Percentiles rank a stretch among this genome's conserved stretches.
phyloP scores from a whole-genome alignment of 1,140 invertebrate genomes.

The Trissolcus basalis region DNA sequence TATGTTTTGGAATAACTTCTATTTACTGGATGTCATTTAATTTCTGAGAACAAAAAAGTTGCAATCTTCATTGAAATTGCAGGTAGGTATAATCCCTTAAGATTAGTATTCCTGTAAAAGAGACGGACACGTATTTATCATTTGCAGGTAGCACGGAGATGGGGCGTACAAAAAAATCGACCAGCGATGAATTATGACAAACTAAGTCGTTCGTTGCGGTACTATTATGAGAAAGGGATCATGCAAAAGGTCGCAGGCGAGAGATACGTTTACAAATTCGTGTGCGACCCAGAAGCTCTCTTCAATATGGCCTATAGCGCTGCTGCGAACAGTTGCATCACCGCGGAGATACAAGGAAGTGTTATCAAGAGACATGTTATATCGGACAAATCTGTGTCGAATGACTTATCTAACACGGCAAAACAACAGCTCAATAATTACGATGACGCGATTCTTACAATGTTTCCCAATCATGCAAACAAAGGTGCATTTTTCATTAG shows the following conservation, averaged over 20 bases:
- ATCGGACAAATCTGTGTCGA: slow-evolving; percentile 27
- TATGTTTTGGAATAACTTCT: too few species aligned
- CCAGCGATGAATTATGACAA: slow-evolving; percentile 99
- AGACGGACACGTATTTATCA: too few species aligned
- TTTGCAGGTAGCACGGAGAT: slow-evolving; percentile 84
- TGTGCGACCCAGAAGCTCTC: slow-evolving; percentile 94
- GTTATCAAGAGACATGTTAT: slow-evolving; percentile 52
- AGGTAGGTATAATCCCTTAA: too few species aligned
- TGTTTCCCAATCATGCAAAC: slow-evolving; percentile 49
- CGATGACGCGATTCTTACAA: slow-evolving; percentile 45
- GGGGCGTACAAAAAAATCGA: slow-evolving; percentile 91
- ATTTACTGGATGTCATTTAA: too few species aligned
- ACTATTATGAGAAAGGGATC: slow-evolving; percentile 98
- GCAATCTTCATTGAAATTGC: too few species aligned
- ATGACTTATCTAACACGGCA: slow-evolving; percentile 32
- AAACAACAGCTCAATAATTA: slow-evolving; percentile 41
- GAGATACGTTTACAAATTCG: slow-evolving; percentile 96
- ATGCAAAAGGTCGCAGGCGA: slow-evolving; percentile 98
- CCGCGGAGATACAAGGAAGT: slow-evolving; percentile 52
- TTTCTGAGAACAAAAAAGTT: too few species aligned
- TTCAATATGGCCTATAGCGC: slow-evolving; percentile 88
- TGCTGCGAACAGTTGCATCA: slow-evolving; percentile 46
- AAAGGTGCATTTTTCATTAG: slow-evolving; percentile 28
- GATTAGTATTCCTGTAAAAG: too few species aligned
- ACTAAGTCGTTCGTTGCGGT: slow-evolving; percentile 91